Percentiles rank a stretch among this genome's conserved stretches.
Evolutionary conservation across 2,797 vertebrate genomes (phyloP).

Genomic region (Enteromius argenteus): DNA sequence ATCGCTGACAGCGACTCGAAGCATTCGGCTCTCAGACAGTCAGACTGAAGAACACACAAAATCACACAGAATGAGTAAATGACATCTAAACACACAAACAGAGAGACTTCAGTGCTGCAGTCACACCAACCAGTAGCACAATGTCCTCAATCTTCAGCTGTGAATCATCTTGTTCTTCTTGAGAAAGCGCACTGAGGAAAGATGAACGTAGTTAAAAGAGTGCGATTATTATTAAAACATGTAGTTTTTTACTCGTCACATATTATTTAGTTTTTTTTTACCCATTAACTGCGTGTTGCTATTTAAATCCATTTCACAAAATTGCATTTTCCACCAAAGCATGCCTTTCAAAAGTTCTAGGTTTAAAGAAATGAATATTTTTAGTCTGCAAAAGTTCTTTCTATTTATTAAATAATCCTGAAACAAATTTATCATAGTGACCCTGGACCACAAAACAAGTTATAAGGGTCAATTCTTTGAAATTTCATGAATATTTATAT

Average conservation of each 20-base stretch:
- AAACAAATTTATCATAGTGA: too few relatives aligned
- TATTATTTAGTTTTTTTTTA: too few relatives aligned
- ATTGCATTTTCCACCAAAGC: background rate
- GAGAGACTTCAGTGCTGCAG: background rate
- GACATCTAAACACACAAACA: background rate
- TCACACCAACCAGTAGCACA: slow-evolving; percentile 84
- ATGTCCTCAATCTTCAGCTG: slow-evolving; percentile 92
- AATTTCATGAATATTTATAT: too few relatives aligned
- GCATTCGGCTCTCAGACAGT: slow-evolving; percentile 86
- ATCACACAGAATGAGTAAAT: background rate
- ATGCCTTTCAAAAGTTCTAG: background rate
- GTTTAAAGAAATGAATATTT: background rate
- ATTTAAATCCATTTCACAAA: background rate
- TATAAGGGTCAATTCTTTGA: too few relatives aligned
- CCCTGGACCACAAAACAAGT: background rate
- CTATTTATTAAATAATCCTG: background rate
- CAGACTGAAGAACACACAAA: slow-evolving; percentile 72
- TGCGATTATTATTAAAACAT: too few relatives aligned
- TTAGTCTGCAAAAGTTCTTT: background rate
- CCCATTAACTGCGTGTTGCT: background rate
- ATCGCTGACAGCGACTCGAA: slow-evolving; percentile 93
- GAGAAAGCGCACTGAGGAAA: slow-evolving; percentile 87
- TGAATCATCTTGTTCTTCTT: slow-evolving; percentile 91
- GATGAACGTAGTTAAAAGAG: background rate
- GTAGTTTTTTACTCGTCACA: too few relatives aligned